Evolutionary conservation across 2,888 invertebrate species (phyloP), one percentile per base, ranked within the genome.

Genomic region (Mystacides longicornis): DNA sequence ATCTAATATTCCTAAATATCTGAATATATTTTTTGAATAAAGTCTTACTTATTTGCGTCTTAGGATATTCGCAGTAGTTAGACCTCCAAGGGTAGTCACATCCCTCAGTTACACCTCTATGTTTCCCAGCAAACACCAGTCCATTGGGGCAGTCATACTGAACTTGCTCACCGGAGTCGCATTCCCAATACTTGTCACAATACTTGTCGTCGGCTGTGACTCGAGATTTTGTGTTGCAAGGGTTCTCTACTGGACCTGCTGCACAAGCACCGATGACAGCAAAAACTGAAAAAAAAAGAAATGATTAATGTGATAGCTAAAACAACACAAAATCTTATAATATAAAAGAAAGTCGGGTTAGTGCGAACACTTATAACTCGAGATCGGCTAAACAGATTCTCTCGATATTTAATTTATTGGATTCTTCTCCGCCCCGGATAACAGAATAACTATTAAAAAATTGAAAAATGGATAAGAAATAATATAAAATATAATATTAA

Each of bases 91-190:
- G 91, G 66, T 92, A 92, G 71, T 93, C 91, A 67, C 92, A 92
- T 2, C 90, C 91, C 67, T 92, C 91, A 1, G 91, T 90, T 7
- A 92, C 90, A 3, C 91, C 92, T 47, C 90, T 79, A 66, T 91
- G 86, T 68, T 90, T 90, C 2, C 92, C 93, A 18, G 92, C 90
- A 73, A 88, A 93, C 47, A 93, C 93, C 62, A 93, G 75, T 0
- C 93, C 93, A 67, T 93, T 93, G 54, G 93, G 93, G 67, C 93
- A 93, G 73, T 92, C 91, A 70, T 91, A 91, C 57, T 92, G 78
- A 61, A 89, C 84, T 0, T 89, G 83, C 67, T 89, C 87, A 1
- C 88, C 89, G 64, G 81, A 85, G 58, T 90, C 87, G 66, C 93
- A 93, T 70, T 92, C 91, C 90, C 91, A 93, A 67, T 87, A 89